Evolutionary conservation across 2,888 invertebrate genomes (phyloP).

Genomic region (Pseudococcus longispinus): DNA sequence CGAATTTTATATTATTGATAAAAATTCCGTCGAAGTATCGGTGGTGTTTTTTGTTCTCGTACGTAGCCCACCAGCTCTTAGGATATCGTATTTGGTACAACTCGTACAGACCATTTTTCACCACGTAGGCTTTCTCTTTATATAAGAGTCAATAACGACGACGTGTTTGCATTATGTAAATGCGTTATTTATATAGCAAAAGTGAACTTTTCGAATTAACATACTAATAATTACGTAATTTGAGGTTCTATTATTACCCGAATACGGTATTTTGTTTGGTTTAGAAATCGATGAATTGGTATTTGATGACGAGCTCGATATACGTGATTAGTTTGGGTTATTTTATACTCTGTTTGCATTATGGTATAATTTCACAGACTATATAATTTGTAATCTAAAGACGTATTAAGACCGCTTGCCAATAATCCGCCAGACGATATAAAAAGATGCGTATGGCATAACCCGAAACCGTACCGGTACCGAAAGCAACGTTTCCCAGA

Average conservation of each 20-base stretch:
- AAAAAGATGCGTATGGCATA: background rate
- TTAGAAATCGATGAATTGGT: constrained; percentile 9
- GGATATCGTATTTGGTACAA: no score
- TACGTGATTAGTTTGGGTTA: constrained; percentile 37
- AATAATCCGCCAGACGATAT: background rate
- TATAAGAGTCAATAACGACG: background rate
- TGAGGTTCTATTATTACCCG: constrained; percentile 14
- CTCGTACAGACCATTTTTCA: background rate
- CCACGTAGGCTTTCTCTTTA: background rate
- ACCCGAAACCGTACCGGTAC: background rate
- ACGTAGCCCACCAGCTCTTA: background rate
- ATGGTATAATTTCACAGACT: background rate
- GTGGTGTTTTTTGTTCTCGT: background rate
- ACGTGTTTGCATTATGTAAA: background rate
- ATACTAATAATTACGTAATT: constrained; percentile 34
- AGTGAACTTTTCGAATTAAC: constrained; percentile 31
- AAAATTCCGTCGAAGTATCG: background rate
- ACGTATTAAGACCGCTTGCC: constrained; percentile 24
- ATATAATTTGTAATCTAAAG: constrained; percentile 36
- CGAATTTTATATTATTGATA: constrained; percentile 3
- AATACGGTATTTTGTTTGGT: constrained; percentile 1
- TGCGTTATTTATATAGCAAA: background rate
- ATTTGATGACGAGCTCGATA: constrained; percentile 18
- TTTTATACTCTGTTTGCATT: constrained; percentile 30
- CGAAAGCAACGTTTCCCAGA: background rate